Conservation (phyloP, 2,113 vertebrate species). For the Struthio camelus region DNA sequence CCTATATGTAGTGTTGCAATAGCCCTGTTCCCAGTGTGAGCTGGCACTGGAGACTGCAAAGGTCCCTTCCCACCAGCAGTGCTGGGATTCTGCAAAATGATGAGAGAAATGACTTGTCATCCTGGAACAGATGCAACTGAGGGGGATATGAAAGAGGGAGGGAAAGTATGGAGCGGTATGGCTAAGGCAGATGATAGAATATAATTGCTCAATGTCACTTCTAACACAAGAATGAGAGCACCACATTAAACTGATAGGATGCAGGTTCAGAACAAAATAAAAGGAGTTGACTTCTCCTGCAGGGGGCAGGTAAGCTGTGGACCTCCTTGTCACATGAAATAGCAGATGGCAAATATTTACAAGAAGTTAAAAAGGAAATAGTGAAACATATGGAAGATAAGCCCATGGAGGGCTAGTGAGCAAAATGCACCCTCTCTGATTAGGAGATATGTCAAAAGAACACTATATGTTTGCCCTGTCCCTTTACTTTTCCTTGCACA, state of each 20-base stretch:
- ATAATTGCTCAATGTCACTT: neutral
- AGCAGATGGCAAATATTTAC: neutral
- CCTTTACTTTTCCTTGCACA: neutral
- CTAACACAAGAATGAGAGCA: neutral
- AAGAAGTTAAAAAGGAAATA: neutral
- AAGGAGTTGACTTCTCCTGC: neutral
- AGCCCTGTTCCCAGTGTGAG: neutral
- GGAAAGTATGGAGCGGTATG: neutral
- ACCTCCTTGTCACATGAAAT: neutral
- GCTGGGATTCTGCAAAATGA: neutral
- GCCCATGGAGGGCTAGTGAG: neutral
- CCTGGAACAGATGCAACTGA: neutral
- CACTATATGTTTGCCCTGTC: accelerated
- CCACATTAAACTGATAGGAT: neutral
- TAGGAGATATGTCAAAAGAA: too few relatives aligned
- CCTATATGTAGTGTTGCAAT: neutral
- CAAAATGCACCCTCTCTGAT: neutral
- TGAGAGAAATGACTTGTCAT: neutral
- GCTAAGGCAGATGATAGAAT: neutral
- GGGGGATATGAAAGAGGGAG: neutral
- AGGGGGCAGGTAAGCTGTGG: neutral
- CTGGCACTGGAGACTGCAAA: neutral
- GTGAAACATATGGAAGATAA: neutral
- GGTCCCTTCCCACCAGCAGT: neutral
- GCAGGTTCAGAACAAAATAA: neutral